Conservation (phyloP, 2,888 invertebrate genomes). For the Cheilosia soror region DNA sequence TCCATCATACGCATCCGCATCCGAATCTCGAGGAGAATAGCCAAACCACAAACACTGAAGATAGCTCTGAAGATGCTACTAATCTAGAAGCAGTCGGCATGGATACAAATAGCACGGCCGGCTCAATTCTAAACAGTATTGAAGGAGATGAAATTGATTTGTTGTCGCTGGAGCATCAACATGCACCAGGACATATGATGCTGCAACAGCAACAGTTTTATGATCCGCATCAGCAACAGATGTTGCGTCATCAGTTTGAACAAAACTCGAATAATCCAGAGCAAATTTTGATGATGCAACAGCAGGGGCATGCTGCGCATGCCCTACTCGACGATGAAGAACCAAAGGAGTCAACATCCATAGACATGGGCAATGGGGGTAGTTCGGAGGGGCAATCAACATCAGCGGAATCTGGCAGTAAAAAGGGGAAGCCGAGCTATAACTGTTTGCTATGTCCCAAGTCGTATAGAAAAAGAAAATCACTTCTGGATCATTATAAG, state of each 20-base stretch:
- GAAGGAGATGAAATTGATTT: conserved; percentile 72
- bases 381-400: conserved; percentile 60
- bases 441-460: conserved; percentile 82
- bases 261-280: conserved; percentile 77
- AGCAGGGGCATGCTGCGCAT: conserved; percentile 52
- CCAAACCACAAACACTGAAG: conserved; percentile 71
- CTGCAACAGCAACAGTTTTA: conserved; percentile 77
- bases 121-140: conserved; percentile 74
- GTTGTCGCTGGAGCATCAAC: conserved; percentile 75
- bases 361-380: conserved; percentile 49
- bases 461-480: conserved; percentile 83
- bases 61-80: conserved; percentile 74
- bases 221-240: conserved; percentile 73
- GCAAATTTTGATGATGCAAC: conserved; percentile 63
- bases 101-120: conserved; percentile 71
- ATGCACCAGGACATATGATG: conserved; percentile 73
- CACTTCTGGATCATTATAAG: conserved; percentile 83
- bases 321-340: conserved; percentile 70
- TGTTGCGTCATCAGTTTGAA: conserved; percentile 74
- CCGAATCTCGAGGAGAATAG: conserved; percentile 70
- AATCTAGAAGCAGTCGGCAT: conserved; percentile 69
- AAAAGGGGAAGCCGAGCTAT: conserved; percentile 82
- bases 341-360: conserved; percentile 67
- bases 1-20: conserved; percentile 45
- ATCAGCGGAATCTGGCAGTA: conserved; percentile 67